A percentile compares a stretch with the other conserved stretches of the same genome.
These are phyloP conservation scores for Vimba vimba DNA, from an alignment of 2,113 vertebrate genomes.

Conservation along the genomic window DNA sequence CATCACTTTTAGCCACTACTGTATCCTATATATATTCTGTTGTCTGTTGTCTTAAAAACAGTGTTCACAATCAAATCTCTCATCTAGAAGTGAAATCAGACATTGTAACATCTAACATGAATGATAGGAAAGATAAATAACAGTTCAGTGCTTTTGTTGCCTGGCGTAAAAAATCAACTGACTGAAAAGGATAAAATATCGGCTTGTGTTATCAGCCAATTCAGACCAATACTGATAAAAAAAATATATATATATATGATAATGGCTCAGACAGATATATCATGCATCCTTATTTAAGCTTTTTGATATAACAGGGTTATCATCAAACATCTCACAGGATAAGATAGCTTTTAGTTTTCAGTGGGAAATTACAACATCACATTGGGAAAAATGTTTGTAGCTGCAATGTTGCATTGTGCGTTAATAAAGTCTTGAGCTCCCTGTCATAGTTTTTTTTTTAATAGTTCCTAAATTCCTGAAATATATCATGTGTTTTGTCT, in stretches of 20 bases:
- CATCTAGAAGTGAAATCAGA: too few relatives aligned
- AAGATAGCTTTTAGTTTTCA: neutral
- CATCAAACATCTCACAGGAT: neutral
- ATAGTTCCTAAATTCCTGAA: conserved; percentile 6
- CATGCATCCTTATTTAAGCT: neutral
- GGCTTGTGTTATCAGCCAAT: neutral
- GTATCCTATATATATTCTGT: neutral
- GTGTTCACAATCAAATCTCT: neutral
- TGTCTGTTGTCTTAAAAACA: neutral
- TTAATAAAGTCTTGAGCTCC: conserved; percentile 49
- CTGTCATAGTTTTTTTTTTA: conserved; percentile 57
- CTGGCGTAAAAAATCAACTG: neutral
- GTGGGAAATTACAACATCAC: neutral
- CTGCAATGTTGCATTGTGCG: conserved; percentile 28
- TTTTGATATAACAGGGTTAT: neutral
- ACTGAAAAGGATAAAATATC: neutral
- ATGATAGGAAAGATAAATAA: neutral
- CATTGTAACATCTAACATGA: too few relatives aligned
- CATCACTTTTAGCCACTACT: too few relatives aligned
- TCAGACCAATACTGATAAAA: neutral
- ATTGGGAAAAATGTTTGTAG: conserved; percentile 18
- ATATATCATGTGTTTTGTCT: conserved; percentile 48
- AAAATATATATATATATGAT: neutral
- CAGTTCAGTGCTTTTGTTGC: neutral
- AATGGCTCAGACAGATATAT: neutral